phyloP scores from a whole-genome alignment of 2,797 vertebrate species.

The Pseudochirops corinnae region DNA sequence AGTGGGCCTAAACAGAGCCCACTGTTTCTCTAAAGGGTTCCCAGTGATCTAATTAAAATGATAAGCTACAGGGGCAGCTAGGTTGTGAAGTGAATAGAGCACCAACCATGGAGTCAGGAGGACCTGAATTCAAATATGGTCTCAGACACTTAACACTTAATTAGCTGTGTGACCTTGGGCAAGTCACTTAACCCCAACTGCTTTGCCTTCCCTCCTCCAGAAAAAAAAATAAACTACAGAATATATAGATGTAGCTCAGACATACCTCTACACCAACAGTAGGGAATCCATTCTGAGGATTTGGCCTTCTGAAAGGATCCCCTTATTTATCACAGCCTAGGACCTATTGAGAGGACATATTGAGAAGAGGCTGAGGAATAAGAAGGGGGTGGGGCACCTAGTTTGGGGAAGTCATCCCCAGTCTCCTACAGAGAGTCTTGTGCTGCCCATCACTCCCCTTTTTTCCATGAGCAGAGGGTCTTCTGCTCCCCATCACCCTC shows the following conservation, averaged over 20 bases:
- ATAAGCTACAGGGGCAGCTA: background rate
- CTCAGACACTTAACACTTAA: too few species aligned
- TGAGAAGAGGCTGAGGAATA: background rate
- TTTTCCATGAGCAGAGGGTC: constrained; percentile 59
- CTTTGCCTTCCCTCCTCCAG: too few species aligned
- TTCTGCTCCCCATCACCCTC: constrained; percentile 13
- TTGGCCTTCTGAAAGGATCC: background rate
- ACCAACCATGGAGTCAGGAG: too few species aligned
- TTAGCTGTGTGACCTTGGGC: too few species aligned
- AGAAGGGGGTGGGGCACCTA: background rate
- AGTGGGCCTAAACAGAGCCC: background rate
- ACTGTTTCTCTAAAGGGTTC: background rate
- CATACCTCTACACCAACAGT: background rate
- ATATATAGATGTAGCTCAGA: background rate
- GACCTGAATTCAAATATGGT: too few species aligned
- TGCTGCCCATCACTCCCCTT: constrained; percentile 74
- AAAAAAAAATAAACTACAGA: background rate
- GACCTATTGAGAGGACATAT: background rate
- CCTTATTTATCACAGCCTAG: background rate
- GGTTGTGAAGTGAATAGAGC: too few species aligned
- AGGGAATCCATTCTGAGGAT: background rate
- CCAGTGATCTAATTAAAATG: constrained; percentile 18
- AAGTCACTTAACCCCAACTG: too few species aligned
- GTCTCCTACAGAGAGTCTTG: constrained; percentile 66
- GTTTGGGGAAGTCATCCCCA: background rate